Conservation (phyloP, 2,113 vertebrate species). For the Ciconia boyciana region DNA sequence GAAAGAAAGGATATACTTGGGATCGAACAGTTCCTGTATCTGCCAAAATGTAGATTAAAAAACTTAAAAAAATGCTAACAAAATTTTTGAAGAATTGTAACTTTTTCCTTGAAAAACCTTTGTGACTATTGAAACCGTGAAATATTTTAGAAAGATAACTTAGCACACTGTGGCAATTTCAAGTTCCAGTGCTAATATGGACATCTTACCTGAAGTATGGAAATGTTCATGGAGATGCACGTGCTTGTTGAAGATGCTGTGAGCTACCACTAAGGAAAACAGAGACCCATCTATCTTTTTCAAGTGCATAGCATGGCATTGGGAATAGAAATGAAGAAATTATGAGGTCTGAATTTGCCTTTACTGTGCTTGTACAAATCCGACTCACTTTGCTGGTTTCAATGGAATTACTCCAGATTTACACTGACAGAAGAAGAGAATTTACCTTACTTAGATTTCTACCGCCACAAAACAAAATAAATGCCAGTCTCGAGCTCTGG, state of each 20-base stretch:
- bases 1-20: not conserved
- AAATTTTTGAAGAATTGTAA: not conserved
- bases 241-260: not conserved
- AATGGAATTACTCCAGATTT: not conserved
- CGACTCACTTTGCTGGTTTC: not conserved
- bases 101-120: not conserved
- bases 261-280: not conserved
- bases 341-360: not conserved
- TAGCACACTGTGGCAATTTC: not conserved
- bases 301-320: not conserved
- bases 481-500: not conserved
- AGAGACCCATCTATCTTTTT: not conserved
- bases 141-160: not conserved
- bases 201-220: not conserved
- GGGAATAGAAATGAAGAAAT: not conserved
- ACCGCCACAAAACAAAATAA: not conserved
- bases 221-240: not conserved
- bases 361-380: not conserved
- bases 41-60: not conserved
- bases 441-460: not conserved
- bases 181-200: not conserved
- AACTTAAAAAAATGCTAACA: accelerated
- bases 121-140: not conserved
- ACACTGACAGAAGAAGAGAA: not conserved
- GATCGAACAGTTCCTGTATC: not conserved